phyloP scores from a whole-genome alignment of 1,140 invertebrate species.

The Platyscapa corneri region DNA sequence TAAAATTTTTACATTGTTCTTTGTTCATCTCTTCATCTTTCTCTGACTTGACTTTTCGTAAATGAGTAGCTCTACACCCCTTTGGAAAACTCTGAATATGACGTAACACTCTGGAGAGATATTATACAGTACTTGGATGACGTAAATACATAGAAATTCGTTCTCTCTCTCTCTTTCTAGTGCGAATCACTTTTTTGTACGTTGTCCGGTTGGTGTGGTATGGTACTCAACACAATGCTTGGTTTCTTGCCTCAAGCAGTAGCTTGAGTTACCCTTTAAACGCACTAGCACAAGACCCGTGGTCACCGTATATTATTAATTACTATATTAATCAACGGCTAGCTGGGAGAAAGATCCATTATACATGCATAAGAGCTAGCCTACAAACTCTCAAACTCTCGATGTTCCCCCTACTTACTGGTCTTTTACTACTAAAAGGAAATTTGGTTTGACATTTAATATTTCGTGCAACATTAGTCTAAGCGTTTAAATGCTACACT shows the following conservation, averaged over 20 bases:
- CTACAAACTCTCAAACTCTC: not conserved
- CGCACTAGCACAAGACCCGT: not conserved
- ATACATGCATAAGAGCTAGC: constrained; percentile 69
- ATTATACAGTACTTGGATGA: constrained; percentile 23
- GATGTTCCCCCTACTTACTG: not conserved
- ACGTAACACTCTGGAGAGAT: constrained; percentile 70
- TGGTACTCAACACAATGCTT: not conserved
- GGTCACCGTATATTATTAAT: constrained; percentile 74
- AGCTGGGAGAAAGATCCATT: constrained; percentile 68
- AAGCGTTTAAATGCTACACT: not conserved
- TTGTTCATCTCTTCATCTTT: not conserved
- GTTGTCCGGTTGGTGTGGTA: not conserved
- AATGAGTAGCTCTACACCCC: not conserved
- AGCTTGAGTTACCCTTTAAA: constrained; percentile 22
- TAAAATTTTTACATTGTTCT: not conserved
- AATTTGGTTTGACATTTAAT: constrained; percentile 29
- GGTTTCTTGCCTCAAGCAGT: constrained; percentile 26
- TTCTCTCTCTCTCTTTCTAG: not conserved
- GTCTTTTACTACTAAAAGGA: not conserved
- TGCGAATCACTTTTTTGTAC: constrained; percentile 10
- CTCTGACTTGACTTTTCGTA: not conserved
- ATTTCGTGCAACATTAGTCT: not conserved
- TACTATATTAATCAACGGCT: constrained; percentile 73
- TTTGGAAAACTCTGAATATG: constrained; percentile 61
- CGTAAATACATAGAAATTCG: constrained; percentile 11